Conservation (phyloP, 2,113 vertebrate genomes). For the Lophochroa leadbeateri region DNA sequence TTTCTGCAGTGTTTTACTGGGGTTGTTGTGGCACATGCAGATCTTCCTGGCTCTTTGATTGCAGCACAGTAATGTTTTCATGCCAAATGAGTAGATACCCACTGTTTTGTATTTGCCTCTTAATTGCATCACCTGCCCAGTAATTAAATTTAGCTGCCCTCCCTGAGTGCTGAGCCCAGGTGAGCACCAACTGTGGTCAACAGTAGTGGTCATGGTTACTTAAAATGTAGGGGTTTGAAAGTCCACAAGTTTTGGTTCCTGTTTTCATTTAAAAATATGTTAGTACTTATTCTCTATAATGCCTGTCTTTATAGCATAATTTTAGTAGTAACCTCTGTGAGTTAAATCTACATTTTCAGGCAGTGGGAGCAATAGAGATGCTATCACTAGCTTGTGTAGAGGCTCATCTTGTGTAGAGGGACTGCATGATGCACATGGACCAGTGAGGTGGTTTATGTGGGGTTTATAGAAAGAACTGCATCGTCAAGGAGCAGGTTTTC, state of each 20-base stretch:
- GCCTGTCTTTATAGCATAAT: not conserved
- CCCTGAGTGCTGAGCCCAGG: not conserved
- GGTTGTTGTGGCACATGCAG: not conserved
- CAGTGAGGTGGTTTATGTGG: fast-evolving
- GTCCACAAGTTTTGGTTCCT: not conserved
- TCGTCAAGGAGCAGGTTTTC: not conserved
- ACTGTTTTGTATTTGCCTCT: not conserved
- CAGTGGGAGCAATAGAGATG: too few relatives aligned
- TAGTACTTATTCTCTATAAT: fast-evolving
- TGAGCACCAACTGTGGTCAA: not conserved
- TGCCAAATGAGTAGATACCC: not conserved
- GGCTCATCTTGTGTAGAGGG: not conserved
- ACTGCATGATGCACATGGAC: not conserved
- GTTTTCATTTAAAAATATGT: not conserved
- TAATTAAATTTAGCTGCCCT: constrained; percentile 7
- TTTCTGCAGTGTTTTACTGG: not conserved
- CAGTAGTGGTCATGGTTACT: not conserved
- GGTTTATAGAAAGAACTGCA: not conserved
- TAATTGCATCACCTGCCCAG: not conserved
- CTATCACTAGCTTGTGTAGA: not conserved
- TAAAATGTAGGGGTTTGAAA: fast-evolving
- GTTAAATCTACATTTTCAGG: not conserved
- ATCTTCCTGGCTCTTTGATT: not conserved
- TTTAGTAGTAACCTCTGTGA: not conserved
- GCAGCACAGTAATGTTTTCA: not conserved